Conservation (phyloP, 2,888 invertebrate species). For the Eupeodes luniger region DNA sequence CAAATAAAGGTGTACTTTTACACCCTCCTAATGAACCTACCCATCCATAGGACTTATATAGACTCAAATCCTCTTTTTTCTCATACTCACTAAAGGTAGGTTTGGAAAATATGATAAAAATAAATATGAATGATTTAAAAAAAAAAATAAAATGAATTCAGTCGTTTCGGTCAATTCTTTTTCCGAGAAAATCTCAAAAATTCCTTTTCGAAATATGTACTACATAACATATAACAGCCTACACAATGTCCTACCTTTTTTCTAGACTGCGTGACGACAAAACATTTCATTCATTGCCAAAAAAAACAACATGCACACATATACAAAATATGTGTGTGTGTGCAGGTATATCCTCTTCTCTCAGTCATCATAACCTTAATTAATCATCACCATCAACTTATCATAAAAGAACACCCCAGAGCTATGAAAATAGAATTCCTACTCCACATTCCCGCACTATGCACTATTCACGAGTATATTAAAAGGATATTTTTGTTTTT, state of each 20-base stretch:
- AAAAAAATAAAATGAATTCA: too few relatives aligned
- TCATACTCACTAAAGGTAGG: too few relatives aligned
- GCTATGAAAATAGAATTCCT: slow-evolving; percentile 11
- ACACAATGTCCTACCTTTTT: background rate
- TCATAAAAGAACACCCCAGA: slow-evolving; percentile 17
- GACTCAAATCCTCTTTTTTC: too few relatives aligned
- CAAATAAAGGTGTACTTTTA: too few relatives aligned
- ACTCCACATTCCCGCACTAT: background rate
- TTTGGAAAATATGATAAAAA: too few relatives aligned
- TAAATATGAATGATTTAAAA: background rate
- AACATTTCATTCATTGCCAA: slow-evolving; percentile 4
- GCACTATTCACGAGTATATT: background rate
- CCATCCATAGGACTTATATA: too few relatives aligned
- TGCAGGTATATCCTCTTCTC: background rate
- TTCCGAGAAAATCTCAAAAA: background rate
- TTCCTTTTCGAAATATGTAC: background rate
- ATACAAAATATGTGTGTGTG: background rate
- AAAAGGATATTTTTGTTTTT: background rate
- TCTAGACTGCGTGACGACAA: slow-evolving; percentile 28
- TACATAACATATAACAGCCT: too few relatives aligned
- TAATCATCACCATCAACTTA: slow-evolving; percentile 30
- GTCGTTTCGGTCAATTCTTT: too few relatives aligned
- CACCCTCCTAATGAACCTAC: too few relatives aligned
- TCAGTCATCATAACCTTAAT: slow-evolving; percentile 26
- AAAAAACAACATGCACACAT: background rate